phyloP scores from a whole-genome alignment of 92 coral and sea anemone genomes.

The Paramuricea clavata region DNA sequence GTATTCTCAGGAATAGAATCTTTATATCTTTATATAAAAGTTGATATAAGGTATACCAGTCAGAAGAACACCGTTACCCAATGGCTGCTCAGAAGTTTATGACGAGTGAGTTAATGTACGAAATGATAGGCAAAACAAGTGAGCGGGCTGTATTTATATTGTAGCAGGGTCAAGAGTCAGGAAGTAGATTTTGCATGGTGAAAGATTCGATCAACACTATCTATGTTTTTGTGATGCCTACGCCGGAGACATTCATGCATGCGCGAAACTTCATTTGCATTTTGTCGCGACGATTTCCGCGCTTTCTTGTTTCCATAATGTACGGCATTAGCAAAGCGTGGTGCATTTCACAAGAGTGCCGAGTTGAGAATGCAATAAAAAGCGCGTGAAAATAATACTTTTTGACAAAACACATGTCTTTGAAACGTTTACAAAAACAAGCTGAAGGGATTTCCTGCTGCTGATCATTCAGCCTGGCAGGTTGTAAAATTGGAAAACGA shows the following conservation, averaged over 20 bases:
- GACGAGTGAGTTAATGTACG: background rate
- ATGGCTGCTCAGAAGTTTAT: background rate
- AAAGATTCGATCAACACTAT: conserved; percentile 24
- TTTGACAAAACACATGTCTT: background rate
- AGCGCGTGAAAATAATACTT: background rate
- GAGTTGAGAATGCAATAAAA: background rate
- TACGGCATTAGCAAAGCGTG: conserved; percentile 3
- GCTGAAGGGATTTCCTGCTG: conserved; percentile 8
- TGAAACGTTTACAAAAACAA: conserved; percentile 17
- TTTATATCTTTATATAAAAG: background rate
- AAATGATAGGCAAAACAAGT: background rate
- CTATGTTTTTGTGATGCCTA: background rate
- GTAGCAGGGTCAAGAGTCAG: conserved; percentile 44
- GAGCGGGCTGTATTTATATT: conserved; percentile 38
- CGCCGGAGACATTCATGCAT: too few relatives aligned
- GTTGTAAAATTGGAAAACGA: background rate
- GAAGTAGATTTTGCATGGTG: conserved; percentile 38
- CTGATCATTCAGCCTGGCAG: background rate
- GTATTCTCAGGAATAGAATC: background rate
- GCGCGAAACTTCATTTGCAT: background rate
- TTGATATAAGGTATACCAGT: background rate
- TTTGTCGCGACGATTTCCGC: conserved; percentile 17
- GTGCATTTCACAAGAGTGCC: background rate
- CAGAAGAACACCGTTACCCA: background rate
- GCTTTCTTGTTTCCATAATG: background rate